phyloP scores from a whole-genome alignment of 1,140 invertebrate genomes.

The Meteorus sp. region DNA sequence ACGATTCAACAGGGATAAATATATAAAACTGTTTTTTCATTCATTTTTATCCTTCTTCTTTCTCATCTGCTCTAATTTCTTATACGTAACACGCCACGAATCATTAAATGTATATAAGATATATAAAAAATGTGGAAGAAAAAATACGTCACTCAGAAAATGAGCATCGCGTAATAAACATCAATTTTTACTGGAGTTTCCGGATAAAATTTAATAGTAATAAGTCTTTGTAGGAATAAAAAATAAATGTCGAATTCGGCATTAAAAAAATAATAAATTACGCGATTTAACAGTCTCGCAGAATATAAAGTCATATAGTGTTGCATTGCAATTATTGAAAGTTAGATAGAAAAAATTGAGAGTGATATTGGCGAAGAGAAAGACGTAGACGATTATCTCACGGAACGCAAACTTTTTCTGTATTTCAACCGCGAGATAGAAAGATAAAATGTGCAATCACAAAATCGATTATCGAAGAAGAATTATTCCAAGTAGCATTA shows the following conservation, averaged over 20 bases:
- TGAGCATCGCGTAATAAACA: constrained; percentile 18
- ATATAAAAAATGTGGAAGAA: constrained; percentile 28
- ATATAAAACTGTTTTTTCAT: constrained; percentile 37
- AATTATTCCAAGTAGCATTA: no score
- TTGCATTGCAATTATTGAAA: background rate
- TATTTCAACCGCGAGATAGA: no score
- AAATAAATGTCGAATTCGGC: constrained; percentile 21
- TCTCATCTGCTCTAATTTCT: no score
- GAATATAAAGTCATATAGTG: background rate
- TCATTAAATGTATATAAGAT: constrained; percentile 18
- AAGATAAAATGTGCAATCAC: no score
- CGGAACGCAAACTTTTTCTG: no score
- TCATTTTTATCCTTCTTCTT: no score
- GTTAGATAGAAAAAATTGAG: no score
- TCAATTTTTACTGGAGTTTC: constrained; percentile 1
- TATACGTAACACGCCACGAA: background rate
- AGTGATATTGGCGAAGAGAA: no score
- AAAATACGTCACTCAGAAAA: constrained; percentile 20
- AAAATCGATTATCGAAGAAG: no score
- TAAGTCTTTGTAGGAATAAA: constrained; percentile 33
- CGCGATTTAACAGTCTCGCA: constrained; percentile 5
- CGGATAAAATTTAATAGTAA: constrained; percentile 15
- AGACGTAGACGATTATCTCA: no score
- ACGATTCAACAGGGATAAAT: constrained; percentile 40
- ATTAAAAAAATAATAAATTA: constrained; percentile 6